Conservation (phyloP, 2,113 vertebrate species). For the Leucoraja erinaceus region DNA sequence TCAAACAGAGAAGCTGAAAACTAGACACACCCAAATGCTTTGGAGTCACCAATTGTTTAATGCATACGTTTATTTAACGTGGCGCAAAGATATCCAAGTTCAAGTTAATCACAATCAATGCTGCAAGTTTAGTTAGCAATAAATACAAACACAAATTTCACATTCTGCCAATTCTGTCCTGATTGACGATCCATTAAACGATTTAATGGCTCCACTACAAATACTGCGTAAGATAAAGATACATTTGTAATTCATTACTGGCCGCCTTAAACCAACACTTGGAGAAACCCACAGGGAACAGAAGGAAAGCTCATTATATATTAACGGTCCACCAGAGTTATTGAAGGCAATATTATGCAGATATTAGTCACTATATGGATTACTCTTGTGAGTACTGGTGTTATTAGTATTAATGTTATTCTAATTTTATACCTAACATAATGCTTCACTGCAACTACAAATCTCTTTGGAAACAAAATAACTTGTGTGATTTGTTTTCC, state of each 20-base stretch:
- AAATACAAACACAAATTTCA: conserved; percentile 20
- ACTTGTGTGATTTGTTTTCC: background rate
- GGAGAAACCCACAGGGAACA: conserved; percentile 21
- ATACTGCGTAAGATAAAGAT: conserved; percentile 5
- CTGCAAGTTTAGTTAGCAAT: background rate
- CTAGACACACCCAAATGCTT: background rate
- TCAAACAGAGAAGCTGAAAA: background rate
- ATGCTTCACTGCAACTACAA: background rate
- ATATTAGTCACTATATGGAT: conserved; percentile 30
- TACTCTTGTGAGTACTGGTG: conserved; percentile 5
- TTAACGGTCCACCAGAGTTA: background rate
- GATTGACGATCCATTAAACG: conserved; percentile 32
- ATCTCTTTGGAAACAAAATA: conserved; percentile 10
- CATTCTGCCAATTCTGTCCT: conserved; percentile 28
- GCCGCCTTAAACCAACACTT: conserved; percentile 8
- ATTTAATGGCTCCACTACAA: conserved; percentile 33
- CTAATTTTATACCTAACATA: conserved; percentile 27
- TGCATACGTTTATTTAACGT: background rate
- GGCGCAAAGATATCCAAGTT: background rate
- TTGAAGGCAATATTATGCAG: conserved; percentile 15
- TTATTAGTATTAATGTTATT: conserved; percentile 17
- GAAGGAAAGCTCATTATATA: conserved; percentile 30
- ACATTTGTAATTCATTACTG: conserved; percentile 29
- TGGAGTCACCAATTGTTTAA: background rate
- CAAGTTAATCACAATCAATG: conserved; percentile 27